Conservation (phyloP, 2,797 vertebrate genomes). For the Pterois miles region DNA sequence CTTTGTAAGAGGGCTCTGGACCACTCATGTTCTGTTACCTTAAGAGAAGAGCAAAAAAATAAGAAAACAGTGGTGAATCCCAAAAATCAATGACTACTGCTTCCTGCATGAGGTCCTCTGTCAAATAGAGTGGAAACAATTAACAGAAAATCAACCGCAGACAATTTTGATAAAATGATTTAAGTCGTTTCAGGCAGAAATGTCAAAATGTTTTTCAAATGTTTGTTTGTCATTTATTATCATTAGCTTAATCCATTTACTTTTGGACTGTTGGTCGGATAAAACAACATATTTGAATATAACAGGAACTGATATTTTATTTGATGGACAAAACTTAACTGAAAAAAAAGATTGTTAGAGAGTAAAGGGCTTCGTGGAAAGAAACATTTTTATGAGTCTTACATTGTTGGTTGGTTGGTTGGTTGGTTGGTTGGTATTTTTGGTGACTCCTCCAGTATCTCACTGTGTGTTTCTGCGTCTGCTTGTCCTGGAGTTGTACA, state of each 20-base stretch:
- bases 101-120: no score
- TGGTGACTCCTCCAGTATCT: background rate
- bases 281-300: background rate
- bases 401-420: background rate
- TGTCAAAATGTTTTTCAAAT: background rate
- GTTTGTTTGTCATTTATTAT: background rate
- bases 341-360: no score
- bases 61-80: background rate
- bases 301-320: background rate
- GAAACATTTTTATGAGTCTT: no score
- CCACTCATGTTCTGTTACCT: background rate
- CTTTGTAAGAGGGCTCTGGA: no score
- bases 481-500: constrained; percentile 1
- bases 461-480: constrained; percentile 8
- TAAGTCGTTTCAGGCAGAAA: background rate
- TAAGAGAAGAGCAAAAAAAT: background rate
- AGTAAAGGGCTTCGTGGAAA: no score
- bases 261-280: no score
- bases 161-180: background rate
- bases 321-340: background rate
- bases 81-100: background rate
- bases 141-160: no score
- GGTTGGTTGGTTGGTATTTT: background rate
- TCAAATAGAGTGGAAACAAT: no score
- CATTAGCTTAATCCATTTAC: no score